Conservation (phyloP, 2,113 vertebrate genomes). For the Hemiscyllium ocellatum region DNA sequence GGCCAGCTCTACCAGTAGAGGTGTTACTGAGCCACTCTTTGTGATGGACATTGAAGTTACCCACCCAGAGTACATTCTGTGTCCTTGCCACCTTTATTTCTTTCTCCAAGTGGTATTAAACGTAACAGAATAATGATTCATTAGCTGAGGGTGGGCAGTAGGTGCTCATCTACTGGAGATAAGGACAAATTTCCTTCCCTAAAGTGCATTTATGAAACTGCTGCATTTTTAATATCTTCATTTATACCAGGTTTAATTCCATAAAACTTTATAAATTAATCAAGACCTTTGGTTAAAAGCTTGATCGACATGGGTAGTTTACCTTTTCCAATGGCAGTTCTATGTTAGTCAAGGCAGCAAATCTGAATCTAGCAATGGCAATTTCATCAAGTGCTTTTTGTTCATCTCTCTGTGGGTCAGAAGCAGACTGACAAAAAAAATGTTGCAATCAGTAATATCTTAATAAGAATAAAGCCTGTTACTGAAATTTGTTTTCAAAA, state of each 20-base stretch:
- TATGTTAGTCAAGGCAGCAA: not conserved
- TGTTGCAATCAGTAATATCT: not conserved
- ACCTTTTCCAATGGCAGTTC: constrained; percentile 23
- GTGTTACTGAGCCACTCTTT: too few relatives aligned
- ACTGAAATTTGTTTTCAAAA: not conserved
- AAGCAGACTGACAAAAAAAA: constrained; percentile 1
- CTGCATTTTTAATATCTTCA: not conserved
- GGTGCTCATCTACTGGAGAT: too few relatives aligned
- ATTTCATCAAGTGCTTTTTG: not conserved
- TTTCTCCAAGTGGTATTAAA: too few relatives aligned
- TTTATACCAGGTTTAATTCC: not conserved
- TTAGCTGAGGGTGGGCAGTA: too few relatives aligned
- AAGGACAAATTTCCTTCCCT: too few relatives aligned
- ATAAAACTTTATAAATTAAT: not conserved
- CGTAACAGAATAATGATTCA: too few relatives aligned
- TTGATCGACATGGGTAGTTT: not conserved
- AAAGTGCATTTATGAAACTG: too few relatives aligned
- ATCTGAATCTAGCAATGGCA: constrained; percentile 3
- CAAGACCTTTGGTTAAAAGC: not conserved
- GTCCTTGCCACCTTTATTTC: too few relatives aligned
- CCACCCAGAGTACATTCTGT: too few relatives aligned
- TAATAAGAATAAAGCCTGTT: not conserved
- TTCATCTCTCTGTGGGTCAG: not conserved
- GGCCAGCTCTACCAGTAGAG: too few relatives aligned
- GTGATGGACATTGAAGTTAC: too few relatives aligned